Evolutionary conservation across 2,888 invertebrate genomes (phyloP), one percentile per base, ranked within the genome.

Genomic region (Chydorus sphaericus): DNA sequence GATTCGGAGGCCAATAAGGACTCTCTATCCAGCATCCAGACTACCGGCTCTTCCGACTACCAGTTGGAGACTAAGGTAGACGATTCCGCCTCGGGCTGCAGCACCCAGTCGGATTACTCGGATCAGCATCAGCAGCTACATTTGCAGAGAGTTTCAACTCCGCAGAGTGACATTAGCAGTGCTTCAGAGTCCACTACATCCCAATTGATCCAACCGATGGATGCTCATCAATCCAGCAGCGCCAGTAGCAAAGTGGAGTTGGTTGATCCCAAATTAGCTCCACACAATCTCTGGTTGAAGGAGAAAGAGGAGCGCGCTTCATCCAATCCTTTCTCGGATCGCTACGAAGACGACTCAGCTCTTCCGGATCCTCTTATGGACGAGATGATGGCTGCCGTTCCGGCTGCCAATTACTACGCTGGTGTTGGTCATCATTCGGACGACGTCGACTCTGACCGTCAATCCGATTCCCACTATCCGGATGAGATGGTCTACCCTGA

Each of bases 81-180:
- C 18, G 44, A 44, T n/a, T 44, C 44, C 26, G 26, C 23, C 6
- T 44, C 44, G 26, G 44, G 26, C 23, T 44, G 26, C 23, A 44
- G 44, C 44, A 44, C 44, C 23, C 44, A 28, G 11, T 44, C 44
- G 4, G 44, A 44, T 10, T 44, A 44, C 28, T 44, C 44, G 4
- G 39, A 39, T 44, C 18, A 26, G 23, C 44, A 33, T 14, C 33
- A 44, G 23, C 23, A 44, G 14, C 44, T 26, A 6, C 44, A 16
- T 23, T 28, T 44, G 14, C 31, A 36, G 37, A 16, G 28, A 16
- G 73, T 75, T 57, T 71, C 73, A 3, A 76, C 78, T 36, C 77
- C 77, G 20, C 76, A 77, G 20, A 78, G 81, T 54, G 81, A 79
- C 62, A 75, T 78, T 49, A 81, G 81, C 62, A 78, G 78, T 7